phyloP scores from a whole-genome alignment of 2,888 invertebrate species.

The Acleris sparsana region DNA sequence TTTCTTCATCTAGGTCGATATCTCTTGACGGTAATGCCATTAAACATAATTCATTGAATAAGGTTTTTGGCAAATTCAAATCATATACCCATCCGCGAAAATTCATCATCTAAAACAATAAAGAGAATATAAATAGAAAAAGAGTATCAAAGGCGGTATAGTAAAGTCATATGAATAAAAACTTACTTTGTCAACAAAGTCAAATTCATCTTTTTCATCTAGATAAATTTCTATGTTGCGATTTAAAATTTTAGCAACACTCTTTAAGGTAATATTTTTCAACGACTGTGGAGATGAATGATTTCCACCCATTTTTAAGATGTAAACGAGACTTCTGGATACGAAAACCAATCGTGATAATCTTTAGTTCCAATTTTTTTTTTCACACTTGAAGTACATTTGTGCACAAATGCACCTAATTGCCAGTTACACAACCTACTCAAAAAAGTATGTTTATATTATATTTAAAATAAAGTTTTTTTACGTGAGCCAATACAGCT shows the following conservation, averaged over 20 bases:
- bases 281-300: conserved; percentile 6
- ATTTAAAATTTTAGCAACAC: conserved; percentile 8
- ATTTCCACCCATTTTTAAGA: conserved; percentile 16
- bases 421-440: not conserved
- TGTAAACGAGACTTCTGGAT: not conserved
- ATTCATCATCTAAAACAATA: conserved; percentile 11
- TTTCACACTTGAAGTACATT: not conserved
- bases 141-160: not conserved
- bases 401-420: not conserved
- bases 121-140: not conserved
- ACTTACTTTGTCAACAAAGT: conserved; percentile 19
- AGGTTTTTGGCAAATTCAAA: conserved; percentile 6
- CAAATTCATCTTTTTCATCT: conserved; percentile 4
- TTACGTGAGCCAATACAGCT: too few species aligned
- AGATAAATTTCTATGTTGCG: conserved; percentile 13
- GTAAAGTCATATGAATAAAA: conserved; percentile 1
- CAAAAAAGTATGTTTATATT: conserved; percentile 3
- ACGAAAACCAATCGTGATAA: not conserved
- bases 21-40: too few species aligned
- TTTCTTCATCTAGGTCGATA: too few species aligned
- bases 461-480: conserved; percentile 7
- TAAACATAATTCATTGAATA: not conserved
- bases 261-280: conserved; percentile 12
- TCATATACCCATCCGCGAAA: conserved; percentile 1
- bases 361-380: not conserved